Percentiles rank a stretch among this genome's conserved stretches.
Conservation (phyloP, 2,888 invertebrate genomes). For the Dioctria rufipes region DNA sequence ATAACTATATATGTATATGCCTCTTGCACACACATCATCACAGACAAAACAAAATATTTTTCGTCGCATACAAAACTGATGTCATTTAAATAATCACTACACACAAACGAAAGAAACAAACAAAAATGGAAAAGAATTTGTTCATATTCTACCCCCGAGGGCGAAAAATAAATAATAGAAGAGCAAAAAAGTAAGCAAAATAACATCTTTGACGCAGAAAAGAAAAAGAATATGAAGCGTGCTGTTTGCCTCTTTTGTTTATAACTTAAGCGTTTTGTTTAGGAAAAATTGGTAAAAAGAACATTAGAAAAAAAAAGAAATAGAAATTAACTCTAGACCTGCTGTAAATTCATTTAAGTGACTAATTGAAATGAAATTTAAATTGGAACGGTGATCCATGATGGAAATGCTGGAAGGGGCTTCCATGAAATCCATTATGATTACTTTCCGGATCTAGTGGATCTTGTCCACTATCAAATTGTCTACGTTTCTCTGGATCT, state of each 20-base stretch:
- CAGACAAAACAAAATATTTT: constrained; percentile 28
- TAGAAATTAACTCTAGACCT: not conserved
- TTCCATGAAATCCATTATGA: constrained; percentile 74
- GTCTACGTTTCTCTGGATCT: constrained; percentile 91
- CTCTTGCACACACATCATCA: constrained; percentile 16
- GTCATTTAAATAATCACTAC: not conserved
- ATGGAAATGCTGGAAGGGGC: constrained; percentile 88
- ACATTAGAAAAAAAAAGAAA: not conserved
- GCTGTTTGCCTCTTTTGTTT: too few species aligned
- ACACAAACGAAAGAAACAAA: not conserved
- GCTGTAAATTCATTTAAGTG: constrained; percentile 29
- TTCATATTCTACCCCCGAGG: too few species aligned
- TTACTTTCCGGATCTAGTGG: constrained; percentile 94
- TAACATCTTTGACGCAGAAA: not conserved
- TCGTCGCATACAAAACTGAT: not conserved
- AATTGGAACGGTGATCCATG: constrained; percentile 95
- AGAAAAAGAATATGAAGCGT: too few species aligned
- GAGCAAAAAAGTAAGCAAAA: not conserved
- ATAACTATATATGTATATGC: too few species aligned
- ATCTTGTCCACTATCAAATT: constrained; percentile 96
- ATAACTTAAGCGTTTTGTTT: constrained; percentile 2
- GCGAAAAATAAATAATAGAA: too few species aligned
- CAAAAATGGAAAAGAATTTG: not conserved
- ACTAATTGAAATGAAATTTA: constrained; percentile 95
- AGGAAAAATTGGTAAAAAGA: not conserved